Conservation (phyloP, 2,113 vertebrate species). For the Xenopus tropicalis region UCB_Xtro_10.0 CM004444.2:60138501-60139000, state of each 20-base stretch:
- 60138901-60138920: slow-evolving; percentile 41
- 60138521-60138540: too few species aligned
- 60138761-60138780: slow-evolving; percentile 18
- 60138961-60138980: slow-evolving; percentile 54
- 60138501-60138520: too few species aligned
- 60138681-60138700: slow-evolving; percentile 10
- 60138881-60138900: slow-evolving; percentile 42
- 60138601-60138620: too few species aligned
- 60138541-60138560: too few species aligned
- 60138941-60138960: slow-evolving; percentile 55
- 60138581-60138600: too few species aligned
- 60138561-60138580: too few species aligned
- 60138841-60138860: slow-evolving; percentile 28
- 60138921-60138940: slow-evolving; percentile 55
- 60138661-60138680: too few species aligned
- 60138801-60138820: slow-evolving; percentile 24
- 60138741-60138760: slow-evolving; percentile 14
- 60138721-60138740: slow-evolving; percentile 20
- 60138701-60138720: slow-evolving; percentile 29
- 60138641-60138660: too few species aligned
- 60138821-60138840: slow-evolving; percentile 22
- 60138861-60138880: slow-evolving; percentile 26
- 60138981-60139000: slow-evolving; percentile 49
- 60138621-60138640: too few species aligned
- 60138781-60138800: slow-evolving; percentile 24